Conservation (phyloP, 2,797 vertebrate genomes). For the Vespertilio murinus region DNA sequence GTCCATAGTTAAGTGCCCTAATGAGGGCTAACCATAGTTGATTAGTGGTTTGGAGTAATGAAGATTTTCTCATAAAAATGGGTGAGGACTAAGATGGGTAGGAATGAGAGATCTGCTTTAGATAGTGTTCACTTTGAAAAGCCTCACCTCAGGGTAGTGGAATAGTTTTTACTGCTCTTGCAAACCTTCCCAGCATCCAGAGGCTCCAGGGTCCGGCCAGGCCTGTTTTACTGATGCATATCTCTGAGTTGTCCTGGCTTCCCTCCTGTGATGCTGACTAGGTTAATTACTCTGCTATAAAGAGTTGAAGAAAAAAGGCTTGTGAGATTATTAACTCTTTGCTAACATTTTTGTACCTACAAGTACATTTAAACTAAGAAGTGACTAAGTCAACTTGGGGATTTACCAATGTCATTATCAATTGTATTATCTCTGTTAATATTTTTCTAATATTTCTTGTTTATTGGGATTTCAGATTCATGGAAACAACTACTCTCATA, state of each 20-base stretch:
- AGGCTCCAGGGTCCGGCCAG: conserved; percentile 66
- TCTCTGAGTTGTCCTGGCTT: conserved; percentile 59
- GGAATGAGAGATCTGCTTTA: conserved; percentile 68
- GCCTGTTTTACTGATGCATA: conserved; percentile 68
- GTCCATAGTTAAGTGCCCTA: conserved; percentile 66
- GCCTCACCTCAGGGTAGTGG: conserved; percentile 56
- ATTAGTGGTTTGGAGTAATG: conserved; percentile 77
- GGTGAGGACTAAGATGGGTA: conserved; percentile 59
- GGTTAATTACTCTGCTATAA: conserved; percentile 57
- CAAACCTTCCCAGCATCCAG: neutral
- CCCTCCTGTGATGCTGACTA: conserved; percentile 74
- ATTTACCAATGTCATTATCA: neutral
- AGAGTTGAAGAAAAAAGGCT: neutral
- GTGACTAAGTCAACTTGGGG: neutral
- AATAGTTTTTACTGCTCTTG: conserved; percentile 3
- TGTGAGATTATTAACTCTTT: conserved; percentile 65
- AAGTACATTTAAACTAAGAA: neutral
- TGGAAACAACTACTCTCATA: conserved; percentile 97
- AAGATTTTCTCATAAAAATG: conserved; percentile 74
- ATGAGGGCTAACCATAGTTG: conserved; percentile 62
- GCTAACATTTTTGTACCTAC: neutral
- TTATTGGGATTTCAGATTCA: conserved; percentile 88
- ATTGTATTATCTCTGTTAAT: neutral
- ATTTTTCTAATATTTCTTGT: neutral
- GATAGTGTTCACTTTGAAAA: conserved; percentile 75